A percentile compares a stretch with the other conserved stretches of the same genome.
phyloP scores from a whole-genome alignment of 1,140 invertebrate species.

The Drosophila azteca region DNA sequence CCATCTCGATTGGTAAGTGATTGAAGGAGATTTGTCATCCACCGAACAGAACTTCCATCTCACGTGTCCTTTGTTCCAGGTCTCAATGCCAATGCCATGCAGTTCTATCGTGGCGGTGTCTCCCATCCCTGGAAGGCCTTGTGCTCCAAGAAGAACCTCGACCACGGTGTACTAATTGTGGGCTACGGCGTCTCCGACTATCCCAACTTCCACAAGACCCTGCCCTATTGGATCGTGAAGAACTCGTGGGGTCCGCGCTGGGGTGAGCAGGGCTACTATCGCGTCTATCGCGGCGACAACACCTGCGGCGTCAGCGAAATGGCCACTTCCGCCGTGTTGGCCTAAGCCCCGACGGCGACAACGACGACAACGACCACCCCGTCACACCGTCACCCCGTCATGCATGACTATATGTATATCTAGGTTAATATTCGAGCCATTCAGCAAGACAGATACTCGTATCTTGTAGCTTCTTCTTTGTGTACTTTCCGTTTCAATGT shows the following conservation, averaged over 20 bases:
- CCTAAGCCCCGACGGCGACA: constrained; percentile 27
- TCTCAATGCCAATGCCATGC: constrained; percentile 99
- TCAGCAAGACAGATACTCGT: constrained; percentile 4
- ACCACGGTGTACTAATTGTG: constrained; percentile 97
- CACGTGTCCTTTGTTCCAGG: constrained; percentile 65
- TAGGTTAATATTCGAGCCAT: constrained; percentile 55
- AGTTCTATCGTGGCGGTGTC: constrained; percentile 98
- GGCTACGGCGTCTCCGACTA: constrained; percentile 94
- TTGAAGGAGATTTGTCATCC: background rate
- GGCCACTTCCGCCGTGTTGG: constrained; percentile 92
- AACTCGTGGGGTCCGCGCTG: constrained; percentile 95
- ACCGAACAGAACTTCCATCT: background rate
- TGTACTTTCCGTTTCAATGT: constrained; percentile 41
- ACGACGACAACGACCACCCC: too few species aligned
- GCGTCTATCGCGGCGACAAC: constrained; percentile 96
- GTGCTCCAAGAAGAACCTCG: constrained; percentile 91
- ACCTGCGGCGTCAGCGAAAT: constrained; percentile 97
- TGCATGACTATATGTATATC: constrained; percentile 44
- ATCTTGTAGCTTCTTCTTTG: constrained; percentile 43
- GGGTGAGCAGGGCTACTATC: constrained; percentile 96
- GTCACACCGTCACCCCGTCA: constrained; percentile 13
- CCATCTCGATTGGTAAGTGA: constrained; percentile 94
- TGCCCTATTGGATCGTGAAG: constrained; percentile 97
- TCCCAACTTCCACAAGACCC: constrained; percentile 90
- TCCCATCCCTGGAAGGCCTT: constrained; percentile 96